Evolutionary conservation across 2,113 vertebrate species (phyloP), one percentile per base, ranked within the genome.

Genomic region (Alexandromys fortis): DNA sequence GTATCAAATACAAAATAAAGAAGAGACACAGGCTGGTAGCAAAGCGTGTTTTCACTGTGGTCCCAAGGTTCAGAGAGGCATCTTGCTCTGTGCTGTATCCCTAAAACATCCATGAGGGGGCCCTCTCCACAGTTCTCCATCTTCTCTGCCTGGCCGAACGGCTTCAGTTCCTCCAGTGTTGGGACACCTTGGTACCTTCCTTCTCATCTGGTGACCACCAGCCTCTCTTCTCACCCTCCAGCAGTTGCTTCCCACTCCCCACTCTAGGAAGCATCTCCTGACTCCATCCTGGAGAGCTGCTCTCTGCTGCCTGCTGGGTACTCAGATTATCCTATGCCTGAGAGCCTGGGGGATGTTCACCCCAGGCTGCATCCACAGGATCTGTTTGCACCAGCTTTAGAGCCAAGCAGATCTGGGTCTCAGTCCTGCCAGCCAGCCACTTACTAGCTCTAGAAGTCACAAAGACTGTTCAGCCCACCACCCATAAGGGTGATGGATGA

Each of bases 351-450:
- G 52, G n/a, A 10, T 55, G 28, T 77, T n/a, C n/a, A 12, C 19
- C 19, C 38, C 16, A 10, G 42, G 14, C 10, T 5, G 26, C 7
- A 21, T 38, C 55, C 4, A 12, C 9, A 1, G 58, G 75, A 61
- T 17, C 45, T 8, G 4, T n/a, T 79, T 28, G 22, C 49, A 4
- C 13, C 21, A 22, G 13, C 42, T 19, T 77, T n/a, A 35, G 58
- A 65, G 30, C 33, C 21, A 88, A 61, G 52, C 67, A 92, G 82
- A 76, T 58, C 73, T 70, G 78, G 47, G 67, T 67, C 78, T 76
- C 63, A 88, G 38, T 70, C n/a, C 72, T 78, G 49, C 30, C 49
- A 52, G 4, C 10, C 35, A 33, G 19, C 75, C 83, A 76, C 58
- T 79, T 67, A 55, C 19, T 68, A 58, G 1, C 67, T 49, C 4